A percentile compares a stretch with the other conserved stretches of the same genome.
Conservation (phyloP, 2,888 invertebrate species). For the Gryllus longicercus region DNA sequence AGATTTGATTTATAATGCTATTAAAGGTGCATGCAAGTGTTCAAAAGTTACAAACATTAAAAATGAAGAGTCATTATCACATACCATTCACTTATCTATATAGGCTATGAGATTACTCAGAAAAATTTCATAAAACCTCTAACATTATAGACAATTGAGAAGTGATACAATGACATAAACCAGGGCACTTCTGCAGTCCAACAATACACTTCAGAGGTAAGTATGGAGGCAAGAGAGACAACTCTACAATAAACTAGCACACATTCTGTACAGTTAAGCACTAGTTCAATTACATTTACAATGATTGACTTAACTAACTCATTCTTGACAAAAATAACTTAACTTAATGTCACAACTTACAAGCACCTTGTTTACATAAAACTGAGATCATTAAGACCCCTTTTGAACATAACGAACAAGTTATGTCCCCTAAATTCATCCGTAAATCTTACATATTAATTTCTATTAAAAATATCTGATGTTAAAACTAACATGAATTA, state of each 20-base stretch:
- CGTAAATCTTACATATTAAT: no score
- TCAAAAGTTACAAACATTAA: neutral
- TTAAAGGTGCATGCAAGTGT: neutral
- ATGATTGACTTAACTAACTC: neutral
- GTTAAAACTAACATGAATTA: neutral
- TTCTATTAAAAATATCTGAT: neutral
- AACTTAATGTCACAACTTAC: neutral
- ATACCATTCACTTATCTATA: neutral
- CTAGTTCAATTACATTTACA: neutral
- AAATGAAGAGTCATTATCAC: neutral
- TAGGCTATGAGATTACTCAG: neutral
- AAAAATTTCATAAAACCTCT: no score
- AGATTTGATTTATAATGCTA: neutral
- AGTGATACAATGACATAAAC: neutral
- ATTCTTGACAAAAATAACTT: neutral
- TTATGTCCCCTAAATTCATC: no score
- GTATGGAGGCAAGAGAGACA: neutral
- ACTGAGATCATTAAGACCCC: neutral
- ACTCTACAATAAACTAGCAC: neutral
- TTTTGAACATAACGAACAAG: no score
- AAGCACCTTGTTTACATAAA: conserved; percentile 1
- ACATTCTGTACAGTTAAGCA: neutral
- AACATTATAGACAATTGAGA: neutral
- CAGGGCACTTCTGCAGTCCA: neutral
- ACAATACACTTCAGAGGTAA: neutral